Base-by-base conservation (phyloP, 2,113 vertebrate species). In the Microcebus tavaratra region DNA sequence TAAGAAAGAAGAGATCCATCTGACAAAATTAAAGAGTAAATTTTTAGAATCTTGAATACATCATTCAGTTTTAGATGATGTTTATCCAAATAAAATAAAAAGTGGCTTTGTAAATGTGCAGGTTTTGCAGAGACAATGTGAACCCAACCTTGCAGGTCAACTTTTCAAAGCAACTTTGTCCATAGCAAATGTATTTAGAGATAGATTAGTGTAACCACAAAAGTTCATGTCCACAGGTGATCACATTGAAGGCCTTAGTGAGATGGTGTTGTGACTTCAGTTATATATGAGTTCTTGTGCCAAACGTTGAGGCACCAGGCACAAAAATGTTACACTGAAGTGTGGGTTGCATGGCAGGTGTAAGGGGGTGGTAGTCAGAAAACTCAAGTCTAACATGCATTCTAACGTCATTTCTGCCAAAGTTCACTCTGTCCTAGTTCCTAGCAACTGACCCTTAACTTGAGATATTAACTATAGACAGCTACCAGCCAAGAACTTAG, bases 1-100 rank as follows among this genome's bases (percentile, higher is more conserved):
- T 67, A 57, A 70, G 57, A 48, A 86, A 90, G 82, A 84, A 82
- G 20, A 79, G 50, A 88, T n/a, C 20, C 63, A 39, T 15, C 36
- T 93, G 59, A 63, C 21, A 72, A 87, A 97, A 39, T 80, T 63
- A 72, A 87, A 92, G n/a, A 94, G n/a, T 42, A 92, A 48, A 45
- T 27, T 92, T 93, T 92, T 76, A 76, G 81, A 88, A 65, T 85
- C 45, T n/a, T 84, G 25, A 92, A 55, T 11, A 67, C 2, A 67
- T 81, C 42, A 50, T 75, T 92, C 34, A 87, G 25, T 87, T 95
- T 96, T 90, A 81, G 34, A 45, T 42, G 36, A 57, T 45, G 2
- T 79, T 92, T 84, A 55, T 72, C 17, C 39, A 90, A 72, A 76
- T 34, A 76, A 85, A 90, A 68, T 75, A 57, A 82, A 81, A 31